These are phyloP conservation scores for Cerastis rubricosa DNA, from an alignment of 2,888 invertebrate species.

Conservation along the genomic window DNA sequence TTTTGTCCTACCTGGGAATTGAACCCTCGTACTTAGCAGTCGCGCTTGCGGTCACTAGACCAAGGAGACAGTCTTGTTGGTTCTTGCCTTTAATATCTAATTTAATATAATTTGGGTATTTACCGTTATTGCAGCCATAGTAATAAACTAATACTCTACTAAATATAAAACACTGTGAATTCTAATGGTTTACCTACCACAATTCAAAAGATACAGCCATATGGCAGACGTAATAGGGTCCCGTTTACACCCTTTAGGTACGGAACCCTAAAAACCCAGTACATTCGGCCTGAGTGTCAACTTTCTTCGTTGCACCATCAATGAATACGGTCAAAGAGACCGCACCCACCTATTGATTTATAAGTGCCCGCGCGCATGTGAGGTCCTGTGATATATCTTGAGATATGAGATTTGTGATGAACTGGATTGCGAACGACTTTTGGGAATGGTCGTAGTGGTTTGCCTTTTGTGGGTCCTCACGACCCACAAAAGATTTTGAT, in stretches of 20 bases:
- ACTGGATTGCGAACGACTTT: neutral
- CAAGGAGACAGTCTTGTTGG: too few species aligned
- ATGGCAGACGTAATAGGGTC: neutral
- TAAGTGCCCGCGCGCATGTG: conserved; percentile 68
- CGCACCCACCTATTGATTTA: conserved; percentile 88
- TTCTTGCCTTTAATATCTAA: neutral
- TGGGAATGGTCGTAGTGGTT: neutral
- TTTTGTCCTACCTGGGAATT: too few species aligned
- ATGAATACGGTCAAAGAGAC: conserved; percentile 80
- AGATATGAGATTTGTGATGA: conserved; percentile 63
- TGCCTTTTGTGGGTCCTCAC: neutral
- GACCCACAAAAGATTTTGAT: too few species aligned
- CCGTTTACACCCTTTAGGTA: neutral
- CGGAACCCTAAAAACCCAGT: conserved; percentile 57
- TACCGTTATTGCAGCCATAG: neutral
- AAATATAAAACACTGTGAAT: neutral
- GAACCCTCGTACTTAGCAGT: too few species aligned
- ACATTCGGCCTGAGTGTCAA: conserved; percentile 67
- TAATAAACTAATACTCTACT: too few species aligned
- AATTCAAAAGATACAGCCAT: neutral
- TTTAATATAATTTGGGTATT: neutral
- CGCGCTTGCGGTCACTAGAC: too few species aligned
- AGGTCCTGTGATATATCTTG: conserved; percentile 72
- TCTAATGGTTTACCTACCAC: neutral
- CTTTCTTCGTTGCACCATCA: conserved; percentile 84